Evolutionary conservation across 2,113 vertebrate genomes (phyloP), one percentile per base, ranked within the genome.

Genomic region (Phoenicopterus ruber): DNA sequence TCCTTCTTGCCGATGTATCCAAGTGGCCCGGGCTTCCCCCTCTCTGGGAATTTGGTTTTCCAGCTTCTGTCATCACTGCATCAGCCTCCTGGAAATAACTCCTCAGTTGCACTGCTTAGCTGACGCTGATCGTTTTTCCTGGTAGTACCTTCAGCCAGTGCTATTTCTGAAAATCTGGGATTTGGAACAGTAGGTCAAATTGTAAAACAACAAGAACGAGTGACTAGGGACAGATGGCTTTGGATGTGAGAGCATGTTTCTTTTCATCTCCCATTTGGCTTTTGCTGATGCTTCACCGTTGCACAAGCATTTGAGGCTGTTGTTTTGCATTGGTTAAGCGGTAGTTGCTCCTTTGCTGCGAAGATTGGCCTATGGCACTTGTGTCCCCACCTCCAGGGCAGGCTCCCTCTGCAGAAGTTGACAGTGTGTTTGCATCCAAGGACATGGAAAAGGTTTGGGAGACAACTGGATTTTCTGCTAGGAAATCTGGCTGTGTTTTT

Each of bases 121-220:
- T 91, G 80, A 91, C 4, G 11, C 88, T 96, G 92, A 92, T 89
- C 1, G 0, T 76, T 97, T 89, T 91, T 87, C 86, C 81, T 76
- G 57, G 59, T 96, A 86, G 83, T 96, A 84, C 82, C 82, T 96
- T 92, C 86, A 92, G 65, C 88, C 86, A 90, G 80, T 62, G 72
- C 90, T 94, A 71, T 94, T 95, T 95, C 77, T 90, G 88, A 94
- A 96, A 95, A 95, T 95, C 91, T 93, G 91, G 76, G 70, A 93
- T 96, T 96, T 95, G 94, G 94, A 97, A 94, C 95, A 97, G 93
- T 97, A 97, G 95, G 96, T 97, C 96, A 96, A 71, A 86, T 83
- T 95, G 82, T 93, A 86, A 95, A 97, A 90, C 92, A 90, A 82
- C 38, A 73, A 73, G 65, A 92, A 88, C 2, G 1, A 97, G 84